Evolutionary conservation across 2,113 vertebrate species (phyloP).

Genomic region (Notothenia rossii): DNA sequence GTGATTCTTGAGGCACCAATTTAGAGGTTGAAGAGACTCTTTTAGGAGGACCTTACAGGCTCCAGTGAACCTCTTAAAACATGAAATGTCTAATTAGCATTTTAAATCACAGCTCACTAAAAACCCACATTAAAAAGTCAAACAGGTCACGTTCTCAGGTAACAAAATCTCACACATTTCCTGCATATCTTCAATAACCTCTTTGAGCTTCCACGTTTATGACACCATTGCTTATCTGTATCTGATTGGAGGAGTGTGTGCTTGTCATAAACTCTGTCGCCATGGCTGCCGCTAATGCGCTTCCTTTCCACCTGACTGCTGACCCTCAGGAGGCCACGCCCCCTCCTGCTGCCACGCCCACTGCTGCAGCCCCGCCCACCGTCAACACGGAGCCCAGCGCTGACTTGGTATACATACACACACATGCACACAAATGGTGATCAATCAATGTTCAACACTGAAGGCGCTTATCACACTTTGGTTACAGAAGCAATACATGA

Average conservation of each 20-base stretch:
- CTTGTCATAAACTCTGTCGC: slow-evolving; percentile 10
- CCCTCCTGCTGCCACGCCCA: slow-evolving; percentile 48
- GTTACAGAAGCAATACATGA: no score
- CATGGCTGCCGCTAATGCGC: slow-evolving; percentile 38
- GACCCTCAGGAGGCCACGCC: slow-evolving; percentile 63
- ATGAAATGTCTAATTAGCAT: slow-evolving; percentile 17
- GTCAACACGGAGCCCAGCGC: slow-evolving; percentile 44
- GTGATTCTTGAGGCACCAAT: slow-evolving; percentile 17
- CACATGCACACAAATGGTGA: background rate
- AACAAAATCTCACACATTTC: background rate
- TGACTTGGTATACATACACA: slow-evolving; percentile 55
- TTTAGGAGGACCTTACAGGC: background rate
- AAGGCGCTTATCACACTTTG: no score
- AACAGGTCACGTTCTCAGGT: background rate
- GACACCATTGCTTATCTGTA: background rate
- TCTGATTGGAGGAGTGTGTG: slow-evolving; percentile 25
- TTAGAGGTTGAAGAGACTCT: slow-evolving; percentile 24
- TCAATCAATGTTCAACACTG: no score
- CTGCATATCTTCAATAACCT: slow-evolving; percentile 7
- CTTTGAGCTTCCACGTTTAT: slow-evolving; percentile 2
- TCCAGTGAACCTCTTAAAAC: slow-evolving; percentile 6
- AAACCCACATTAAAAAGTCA: slow-evolving; percentile 5
- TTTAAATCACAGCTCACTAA: slow-evolving; percentile 8
- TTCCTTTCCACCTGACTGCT: slow-evolving; percentile 26
- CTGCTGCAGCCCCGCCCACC: slow-evolving; percentile 51